Evolutionary conservation across 2,113 vertebrate genomes (phyloP).

Genomic region (human): GRCh38 chr2:126893001-126893500

Average conservation of each 20-base stretch:
- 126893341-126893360: neutral
- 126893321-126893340: neutral
- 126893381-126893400: neutral
- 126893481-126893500: neutral
- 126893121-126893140: neutral
- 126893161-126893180: neutral
- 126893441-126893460: neutral
- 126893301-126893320: neutral
- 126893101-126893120: neutral
- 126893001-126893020: neutral
- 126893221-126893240: too few relatives aligned
- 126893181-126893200: neutral
- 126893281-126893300: neutral
- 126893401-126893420: neutral
- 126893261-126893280: neutral
- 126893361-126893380: too few relatives aligned
- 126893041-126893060: neutral
- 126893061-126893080: neutral
- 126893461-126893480: neutral
- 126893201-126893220: accelerated
- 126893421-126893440: neutral
- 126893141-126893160: neutral
- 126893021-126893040: neutral
- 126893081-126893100: neutral
- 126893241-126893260: neutral